A percentile compares a stretch with the other conserved stretches of the same genome.
These are phyloP conservation scores for Uromys caudimaculatus DNA, from an alignment of 2,797 vertebrate species.

Conservation along the genomic window DNA sequence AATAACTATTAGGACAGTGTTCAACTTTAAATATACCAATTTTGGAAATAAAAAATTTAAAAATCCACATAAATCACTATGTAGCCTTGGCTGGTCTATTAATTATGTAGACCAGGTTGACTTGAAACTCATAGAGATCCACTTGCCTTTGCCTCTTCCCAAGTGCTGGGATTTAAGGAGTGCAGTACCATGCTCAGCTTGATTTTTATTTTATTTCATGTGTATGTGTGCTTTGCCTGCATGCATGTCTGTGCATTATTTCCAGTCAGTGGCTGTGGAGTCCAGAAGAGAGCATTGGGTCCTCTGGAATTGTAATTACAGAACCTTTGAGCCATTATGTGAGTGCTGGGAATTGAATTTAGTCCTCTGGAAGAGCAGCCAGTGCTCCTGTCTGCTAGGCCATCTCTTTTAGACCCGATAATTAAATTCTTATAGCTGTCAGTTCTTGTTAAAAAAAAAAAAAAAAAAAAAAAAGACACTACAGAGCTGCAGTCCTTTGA, in stretches of 20 bases:
- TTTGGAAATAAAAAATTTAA: constrained; percentile 78
- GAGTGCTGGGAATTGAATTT: neutral
- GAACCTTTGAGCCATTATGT: neutral
- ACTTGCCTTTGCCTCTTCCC: neutral
- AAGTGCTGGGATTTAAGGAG: neutral
- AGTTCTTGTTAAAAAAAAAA: constrained; percentile 64
- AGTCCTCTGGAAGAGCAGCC: neutral
- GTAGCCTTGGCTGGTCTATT: neutral
- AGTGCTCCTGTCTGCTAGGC: neutral
- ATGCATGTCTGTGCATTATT: neutral
- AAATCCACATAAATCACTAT: neutral
- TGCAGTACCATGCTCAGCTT: neutral
- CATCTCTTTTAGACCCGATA: constrained; percentile 48
- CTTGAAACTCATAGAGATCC: neutral
- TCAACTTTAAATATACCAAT: constrained; percentile 88
- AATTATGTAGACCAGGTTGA: neutral
- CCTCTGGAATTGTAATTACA: neutral
- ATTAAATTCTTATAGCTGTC: constrained; percentile 85
- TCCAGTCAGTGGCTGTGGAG: neutral
- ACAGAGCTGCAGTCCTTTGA: constrained; percentile 93
- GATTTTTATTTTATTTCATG: neutral
- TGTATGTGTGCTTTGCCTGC: neutral
- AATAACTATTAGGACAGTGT: constrained; percentile 98
- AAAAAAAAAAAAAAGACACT: constrained; percentile 86
- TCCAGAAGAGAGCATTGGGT: neutral